Evolutionary conservation across 2,888 invertebrate genomes (phyloP).

Genomic region (Xestia xanthographa): DNA sequence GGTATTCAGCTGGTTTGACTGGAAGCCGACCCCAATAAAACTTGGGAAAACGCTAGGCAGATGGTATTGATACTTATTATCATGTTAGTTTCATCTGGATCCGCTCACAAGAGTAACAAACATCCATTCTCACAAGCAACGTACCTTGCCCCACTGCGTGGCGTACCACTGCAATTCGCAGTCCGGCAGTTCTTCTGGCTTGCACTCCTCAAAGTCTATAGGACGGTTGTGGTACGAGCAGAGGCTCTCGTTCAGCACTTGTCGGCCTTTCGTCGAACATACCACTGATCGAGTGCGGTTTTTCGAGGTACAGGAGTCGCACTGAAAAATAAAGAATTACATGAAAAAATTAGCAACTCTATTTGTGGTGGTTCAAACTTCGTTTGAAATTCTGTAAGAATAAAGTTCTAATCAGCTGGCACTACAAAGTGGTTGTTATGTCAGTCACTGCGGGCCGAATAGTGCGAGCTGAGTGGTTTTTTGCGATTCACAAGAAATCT

Average conservation of each 20-base stretch:
- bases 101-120: background rate
- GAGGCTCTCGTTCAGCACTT: constrained; percentile 92
- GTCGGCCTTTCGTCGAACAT: constrained; percentile 93
- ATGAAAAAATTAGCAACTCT: no score
- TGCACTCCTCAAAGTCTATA: constrained; percentile 92
- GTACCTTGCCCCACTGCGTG: constrained; percentile 97
- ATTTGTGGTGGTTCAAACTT: no score
- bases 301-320: constrained; percentile 94
- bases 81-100: background rate
- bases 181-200: constrained; percentile 86
- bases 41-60: no score
- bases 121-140: background rate
- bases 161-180: constrained; percentile 97
- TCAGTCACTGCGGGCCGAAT: no score
- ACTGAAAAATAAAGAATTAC: constrained; percentile 88
- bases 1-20: no score
- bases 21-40: no score
- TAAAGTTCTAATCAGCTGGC: no score
- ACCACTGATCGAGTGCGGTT: constrained; percentile 93
- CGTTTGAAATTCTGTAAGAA: no score
- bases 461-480: no score
- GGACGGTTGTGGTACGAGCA: constrained; percentile 93
- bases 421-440: no score
- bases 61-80: no score
- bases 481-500: no score